Evolutionary conservation across 1,140 invertebrate genomes (phyloP), one percentile per base, ranked within the genome.

Genomic region (Drosophila novamexicana): DNA sequence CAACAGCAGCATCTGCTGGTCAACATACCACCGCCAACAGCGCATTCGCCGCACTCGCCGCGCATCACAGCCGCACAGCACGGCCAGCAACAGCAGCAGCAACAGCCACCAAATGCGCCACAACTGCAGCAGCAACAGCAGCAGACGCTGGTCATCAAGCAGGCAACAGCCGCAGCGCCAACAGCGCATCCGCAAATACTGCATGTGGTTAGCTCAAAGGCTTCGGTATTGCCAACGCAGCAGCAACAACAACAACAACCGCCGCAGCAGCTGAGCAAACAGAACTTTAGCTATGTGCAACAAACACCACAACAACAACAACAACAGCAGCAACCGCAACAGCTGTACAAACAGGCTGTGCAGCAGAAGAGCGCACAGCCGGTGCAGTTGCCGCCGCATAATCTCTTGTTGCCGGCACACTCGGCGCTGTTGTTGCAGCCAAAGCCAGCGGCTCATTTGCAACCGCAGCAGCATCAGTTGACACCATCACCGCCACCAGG

Each of bases 91-190:
- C 45, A 49, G 16, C 37, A 32, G 18, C 73, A 29, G 75, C 22
- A 29, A 29, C 68, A 78, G 18, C 58, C 50, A 32, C 32, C 63
- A 0, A 71, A 71, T 18, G 42, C 36, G 7, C 52, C 44, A n/a
- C 58, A 44, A 22, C 45, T 29, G 80, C 70, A 81, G 14, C 81
- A 80, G 22, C 75, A 73, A 40, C 75, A 76, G 18, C 70, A 72
- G 14, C 90, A 92, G 53, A 90, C 91, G n/a, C 45, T 92, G 37
- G 81, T 92, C 54, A 91, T 91, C 49, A 91, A 91, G 54, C 90
- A 92, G 61, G 68, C 86, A 0, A 54, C 77, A 61, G 71, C 77
- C 7, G 56, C 67, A 16, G 71, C 64, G 6, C 49, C 79, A 12
- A 37, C 67, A 54, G 22, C 53, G 5, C 74, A 77, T 56, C 77